These are phyloP conservation scores for Caenorhabditis inopinata DNA, from an alignment of 1,140 invertebrate species.

Conservation along the genomic window DNA sequence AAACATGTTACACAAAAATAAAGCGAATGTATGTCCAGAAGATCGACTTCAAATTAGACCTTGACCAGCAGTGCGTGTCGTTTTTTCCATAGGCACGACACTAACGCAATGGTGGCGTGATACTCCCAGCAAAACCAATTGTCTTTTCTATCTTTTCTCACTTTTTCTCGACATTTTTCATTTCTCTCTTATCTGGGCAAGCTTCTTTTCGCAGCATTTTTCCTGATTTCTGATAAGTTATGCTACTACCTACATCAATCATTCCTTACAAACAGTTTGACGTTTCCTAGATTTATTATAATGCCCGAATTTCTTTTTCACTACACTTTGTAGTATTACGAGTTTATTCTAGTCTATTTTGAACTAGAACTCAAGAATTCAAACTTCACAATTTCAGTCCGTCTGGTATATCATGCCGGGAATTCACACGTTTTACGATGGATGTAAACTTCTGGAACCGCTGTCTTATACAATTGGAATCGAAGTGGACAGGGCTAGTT, in stretches of 20 bases:
- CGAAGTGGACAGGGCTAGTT: slow-evolving; percentile 47
- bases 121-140: not conserved
- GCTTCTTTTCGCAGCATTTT: not conserved
- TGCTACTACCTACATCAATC: slow-evolving; percentile 16
- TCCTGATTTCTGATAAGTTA: slow-evolving; percentile 6
- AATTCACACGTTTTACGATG: slow-evolving; percentile 50
- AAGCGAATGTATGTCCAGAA: not conserved
- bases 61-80: slow-evolving; percentile 17
- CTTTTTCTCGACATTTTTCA: not conserved
- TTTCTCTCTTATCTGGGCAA: not conserved
- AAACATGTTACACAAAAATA: not conserved
- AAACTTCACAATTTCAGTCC: not conserved
- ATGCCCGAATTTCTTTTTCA: not conserved
- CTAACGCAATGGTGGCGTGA: slow-evolving; percentile 12
- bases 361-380: too few species aligned
- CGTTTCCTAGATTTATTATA: too few species aligned
- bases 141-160: not conserved
- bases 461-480: slow-evolving; percentile 46
- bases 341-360: too few species aligned
- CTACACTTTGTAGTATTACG: not conserved
- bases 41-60: slow-evolving; percentile 19
- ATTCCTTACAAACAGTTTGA: not conserved
- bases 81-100: slow-evolving; percentile 20
- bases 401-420: slow-evolving; percentile 41
- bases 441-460: slow-evolving; percentile 47